These are phyloP conservation scores for Sternotherus odoratus DNA, from an alignment of 2,797 vertebrate species.

Conservation along the genomic window DNA sequence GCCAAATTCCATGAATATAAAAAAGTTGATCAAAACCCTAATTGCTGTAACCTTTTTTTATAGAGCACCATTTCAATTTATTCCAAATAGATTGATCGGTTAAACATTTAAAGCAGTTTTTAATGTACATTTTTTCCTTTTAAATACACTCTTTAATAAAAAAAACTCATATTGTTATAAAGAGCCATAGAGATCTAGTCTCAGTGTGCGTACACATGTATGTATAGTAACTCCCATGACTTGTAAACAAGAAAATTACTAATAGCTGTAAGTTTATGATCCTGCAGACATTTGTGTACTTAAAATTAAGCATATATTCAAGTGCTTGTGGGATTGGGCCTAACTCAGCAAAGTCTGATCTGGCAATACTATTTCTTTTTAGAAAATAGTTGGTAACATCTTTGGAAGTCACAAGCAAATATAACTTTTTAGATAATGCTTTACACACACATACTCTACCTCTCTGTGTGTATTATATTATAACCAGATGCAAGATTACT, in stretches of 20 bases:
- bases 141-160: background rate
- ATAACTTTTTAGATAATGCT: too few relatives aligned
- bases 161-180: background rate
- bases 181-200: background rate
- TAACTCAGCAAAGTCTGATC: background rate
- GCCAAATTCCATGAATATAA: background rate
- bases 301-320: background rate
- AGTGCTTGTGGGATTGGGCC: background rate
- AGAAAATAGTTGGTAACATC: background rate
- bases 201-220: background rate
- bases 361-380: background rate
- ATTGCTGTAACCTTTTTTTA: background rate
- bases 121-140: background rate
- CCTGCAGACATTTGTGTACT: accelerated
- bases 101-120: background rate
- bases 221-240: background rate
- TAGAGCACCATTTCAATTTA: background rate
- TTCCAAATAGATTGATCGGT: background rate
- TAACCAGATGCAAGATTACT: background rate
- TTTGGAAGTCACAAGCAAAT: background rate
- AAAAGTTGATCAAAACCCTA: background rate
- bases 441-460: background rate
- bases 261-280: background rate
- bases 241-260: background rate
- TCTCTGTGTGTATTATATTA: background rate